Evolutionary conservation across 2,113 vertebrate species (phyloP), one percentile per base, ranked within the genome.

Genomic region (Ictidomys tridecemlineatus): DNA sequence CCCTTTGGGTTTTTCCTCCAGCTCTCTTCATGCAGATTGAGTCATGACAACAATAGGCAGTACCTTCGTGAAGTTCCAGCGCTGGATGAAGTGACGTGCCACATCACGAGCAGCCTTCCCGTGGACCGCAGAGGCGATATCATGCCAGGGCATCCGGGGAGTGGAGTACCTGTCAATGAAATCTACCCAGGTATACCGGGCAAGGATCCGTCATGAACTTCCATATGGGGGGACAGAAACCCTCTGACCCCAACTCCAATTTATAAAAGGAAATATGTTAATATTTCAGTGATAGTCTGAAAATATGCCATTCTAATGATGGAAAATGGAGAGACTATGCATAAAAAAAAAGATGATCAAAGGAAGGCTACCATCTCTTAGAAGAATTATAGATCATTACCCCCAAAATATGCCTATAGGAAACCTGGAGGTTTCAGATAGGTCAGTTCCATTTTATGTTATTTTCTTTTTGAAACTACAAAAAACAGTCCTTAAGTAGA

Each of bases 61-160:
- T 63, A 99, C 99, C 99, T 99, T 99, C 0, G 99, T 99, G 98
- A 99, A 99, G 97, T 99, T 99, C 99, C 99, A 99, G 85, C 99
- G 99, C 97, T 99, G 99, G 97, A 99, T 99, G 80, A 99, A 99
- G 96, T 99, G 99, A 4, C 99, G 98, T 0, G 99, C 99, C 14
- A 99, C 98, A 4, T 99, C 99, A 0, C 99, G 98, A 0, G 99
- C 99, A 0, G 99, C 99, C 96, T 98, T 99, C 65, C 99, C 99
- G 0, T 99, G 99, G 72, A 99, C 99, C 74, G 98, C 99, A 0
- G 99, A 99, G 89, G 99, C 95, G 9, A 99, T 99, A 97, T 99
- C 99, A 0, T 99, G 99, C 99, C 99, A 99, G 0, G 99, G 99
- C 99, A 99, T 99, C 96, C 99, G 99, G 13, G 99, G 99, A 0